Conservation (phyloP, 2,113 vertebrate genomes). For the Aleadryas rufinucha region DNA sequence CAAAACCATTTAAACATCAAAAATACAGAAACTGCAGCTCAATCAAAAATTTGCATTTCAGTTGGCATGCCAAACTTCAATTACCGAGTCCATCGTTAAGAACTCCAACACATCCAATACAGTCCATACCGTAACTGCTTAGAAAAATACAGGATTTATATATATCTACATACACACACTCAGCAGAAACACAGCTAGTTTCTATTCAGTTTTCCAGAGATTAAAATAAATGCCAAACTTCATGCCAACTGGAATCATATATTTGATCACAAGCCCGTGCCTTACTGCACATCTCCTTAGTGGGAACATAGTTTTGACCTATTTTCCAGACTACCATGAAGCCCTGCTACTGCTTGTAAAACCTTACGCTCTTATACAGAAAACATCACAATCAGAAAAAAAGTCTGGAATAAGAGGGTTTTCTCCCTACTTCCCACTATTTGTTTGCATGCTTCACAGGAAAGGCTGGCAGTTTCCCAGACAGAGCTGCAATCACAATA, state of each 20-base stretch:
- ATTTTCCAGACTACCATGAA: neutral
- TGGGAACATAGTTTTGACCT: neutral
- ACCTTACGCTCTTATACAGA: neutral
- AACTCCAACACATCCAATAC: neutral
- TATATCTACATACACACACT: neutral
- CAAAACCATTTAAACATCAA: neutral
- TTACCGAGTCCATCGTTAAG: neutral
- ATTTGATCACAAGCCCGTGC: neutral
- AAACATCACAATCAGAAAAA: neutral
- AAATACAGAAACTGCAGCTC: neutral
- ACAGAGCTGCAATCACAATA: neutral
- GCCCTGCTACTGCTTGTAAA: neutral
- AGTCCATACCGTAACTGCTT: neutral
- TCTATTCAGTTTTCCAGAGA: neutral
- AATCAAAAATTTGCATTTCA: neutral
- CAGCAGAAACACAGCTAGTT: neutral
- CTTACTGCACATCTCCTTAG: neutral
- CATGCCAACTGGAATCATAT: neutral
- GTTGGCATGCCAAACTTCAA: neutral
- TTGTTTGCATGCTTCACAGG: rapidly evolving
- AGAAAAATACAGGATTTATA: neutral
- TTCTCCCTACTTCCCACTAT: neutral
- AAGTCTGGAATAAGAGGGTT: neutral
- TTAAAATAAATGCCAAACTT: neutral
- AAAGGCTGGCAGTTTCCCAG: neutral